A percentile compares a stretch with the other conserved stretches of the same genome.
Conservation (phyloP, 92 coral and sea anemone genomes). For the Hydrozoanthus gracilis region DNA sequence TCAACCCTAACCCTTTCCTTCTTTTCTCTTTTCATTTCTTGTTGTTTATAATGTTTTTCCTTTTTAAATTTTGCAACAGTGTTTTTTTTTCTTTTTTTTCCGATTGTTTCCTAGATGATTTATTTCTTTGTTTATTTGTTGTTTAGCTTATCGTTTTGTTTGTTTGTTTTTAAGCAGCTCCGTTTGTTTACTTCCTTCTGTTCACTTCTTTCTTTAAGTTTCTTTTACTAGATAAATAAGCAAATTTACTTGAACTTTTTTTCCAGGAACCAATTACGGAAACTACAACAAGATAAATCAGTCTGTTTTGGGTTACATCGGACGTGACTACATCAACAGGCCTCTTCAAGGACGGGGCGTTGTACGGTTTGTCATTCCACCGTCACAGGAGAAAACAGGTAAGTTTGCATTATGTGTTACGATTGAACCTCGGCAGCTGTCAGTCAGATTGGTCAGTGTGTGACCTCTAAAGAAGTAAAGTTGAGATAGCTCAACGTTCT, state of each 20-base stretch:
- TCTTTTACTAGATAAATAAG: background rate
- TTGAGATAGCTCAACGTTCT: too few relatives aligned
- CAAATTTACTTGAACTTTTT: background rate
- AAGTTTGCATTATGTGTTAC: background rate
- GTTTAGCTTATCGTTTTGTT: too few relatives aligned
- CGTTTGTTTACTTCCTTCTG: background rate
- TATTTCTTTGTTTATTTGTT: background rate
- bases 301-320: slow-evolving; percentile 28
- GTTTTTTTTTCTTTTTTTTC: background rate
- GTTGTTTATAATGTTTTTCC: background rate
- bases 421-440: background rate
- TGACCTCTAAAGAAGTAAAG: too few relatives aligned
- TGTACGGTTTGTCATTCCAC: slow-evolving; percentile 1
- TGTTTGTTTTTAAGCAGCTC: background rate
- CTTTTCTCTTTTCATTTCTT: background rate
- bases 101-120: background rate
- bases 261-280: slow-evolving; percentile 25
- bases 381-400: slow-evolving; percentile 4
- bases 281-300: background rate
- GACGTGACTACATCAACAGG: slow-evolving; percentile 27
- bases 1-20: too few relatives aligned
- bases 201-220: background rate
- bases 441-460: too few relatives aligned
- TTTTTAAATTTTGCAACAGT: background rate
- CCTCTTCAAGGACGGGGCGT: slow-evolving; percentile 18